These are phyloP conservation scores for Andrena bicolor DNA, from an alignment of 2,888 invertebrate genomes.

Conservation along the genomic window DNA sequence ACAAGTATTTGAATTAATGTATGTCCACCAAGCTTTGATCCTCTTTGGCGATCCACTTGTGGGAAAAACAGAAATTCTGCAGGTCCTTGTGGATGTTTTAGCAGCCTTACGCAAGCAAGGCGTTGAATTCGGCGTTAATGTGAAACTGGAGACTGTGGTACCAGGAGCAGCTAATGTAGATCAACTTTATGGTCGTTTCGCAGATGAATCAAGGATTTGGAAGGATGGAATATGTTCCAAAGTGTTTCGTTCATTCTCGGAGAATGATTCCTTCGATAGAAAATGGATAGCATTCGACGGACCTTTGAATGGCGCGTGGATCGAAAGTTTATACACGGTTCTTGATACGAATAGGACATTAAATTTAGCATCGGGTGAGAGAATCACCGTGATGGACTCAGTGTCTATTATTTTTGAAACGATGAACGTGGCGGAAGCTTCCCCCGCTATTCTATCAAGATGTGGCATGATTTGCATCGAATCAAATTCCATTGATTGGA, in stretches of 20 bases:
- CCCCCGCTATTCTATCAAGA: slow-evolving; percentile 88
- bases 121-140: slow-evolving; percentile 75
- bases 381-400: slow-evolving; percentile 85
- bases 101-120: slow-evolving; percentile 78
- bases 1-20: slow-evolving; percentile 88
- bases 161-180: slow-evolving; percentile 87
- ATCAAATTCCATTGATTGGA: slow-evolving; percentile 86
- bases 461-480: slow-evolving; percentile 89
- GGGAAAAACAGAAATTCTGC: slow-evolving; percentile 86
- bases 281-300: slow-evolving; percentile 89
- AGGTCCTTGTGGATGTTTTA: slow-evolving; percentile 85
- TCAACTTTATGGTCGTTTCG: slow-evolving; percentile 87
- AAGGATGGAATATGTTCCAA: slow-evolving; percentile 85
- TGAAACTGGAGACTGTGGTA: slow-evolving; percentile 86
- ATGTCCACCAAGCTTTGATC: slow-evolving; percentile 87
- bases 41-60: slow-evolving; percentile 85
- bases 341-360: slow-evolving; percentile 87
- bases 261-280: slow-evolving; percentile 84
- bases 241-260: slow-evolving; percentile 85
- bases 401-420: slow-evolving; percentile 88
- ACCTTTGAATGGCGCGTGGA: slow-evolving; percentile 87
- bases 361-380: slow-evolving; percentile 87
- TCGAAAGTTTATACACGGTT: slow-evolving; percentile 88
- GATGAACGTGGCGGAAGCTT: slow-evolving; percentile 86
- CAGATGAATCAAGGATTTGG: slow-evolving; percentile 86